Evolutionary conservation across 2,888 invertebrate species (phyloP), one percentile per base, ranked within the genome.

Genomic region (Beris morrisii): DNA sequence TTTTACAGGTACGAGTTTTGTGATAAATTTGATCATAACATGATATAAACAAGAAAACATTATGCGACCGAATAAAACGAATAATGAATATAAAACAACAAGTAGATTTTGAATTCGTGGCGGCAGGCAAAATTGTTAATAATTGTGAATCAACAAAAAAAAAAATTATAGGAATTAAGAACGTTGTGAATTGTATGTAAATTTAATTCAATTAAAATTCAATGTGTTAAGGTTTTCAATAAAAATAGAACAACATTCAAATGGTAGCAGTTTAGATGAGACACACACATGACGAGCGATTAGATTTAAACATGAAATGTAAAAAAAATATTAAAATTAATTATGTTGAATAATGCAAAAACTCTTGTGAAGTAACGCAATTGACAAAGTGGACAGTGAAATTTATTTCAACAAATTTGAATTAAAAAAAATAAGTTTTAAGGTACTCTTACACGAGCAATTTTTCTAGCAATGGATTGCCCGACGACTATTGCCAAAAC

Each of bases 211-310:
- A 13, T 48, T 48, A 13, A 38, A 30, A 30, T 31, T 54, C 4
- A 15, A 38, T 38, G 61, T 61, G 61, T 61, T 61, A 61, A 52
- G 46, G 50, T 11, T 28, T 30, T 28, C 31, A 59, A 32, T 11
- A 38, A 61, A 38, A 50, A 50, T 50, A 22, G 50, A 54, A 64
- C 43, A 43, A 64, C 64, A 64, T 64, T 64, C 64, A 64, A 54
- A 64, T 64, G 64, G 46, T 64, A 54, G 54, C 44, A 15, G 44
- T 64, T 31, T 31, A 64, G 64, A 64, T 64, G 64, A 55, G 48
- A 64, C 64, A 64, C 64, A 64, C 50, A 64, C 45, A 52, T 53
- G 13, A 31, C 64, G 64, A 53, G 52, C 32, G 61, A 13, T 61
- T 64, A 64, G 45, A 45, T 30, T 53, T 32, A 28, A 53, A 64